These are phyloP conservation scores for Ceratothoa steindachneri DNA, from an alignment of 2,888 invertebrate species.

Conservation along the genomic window DNA sequence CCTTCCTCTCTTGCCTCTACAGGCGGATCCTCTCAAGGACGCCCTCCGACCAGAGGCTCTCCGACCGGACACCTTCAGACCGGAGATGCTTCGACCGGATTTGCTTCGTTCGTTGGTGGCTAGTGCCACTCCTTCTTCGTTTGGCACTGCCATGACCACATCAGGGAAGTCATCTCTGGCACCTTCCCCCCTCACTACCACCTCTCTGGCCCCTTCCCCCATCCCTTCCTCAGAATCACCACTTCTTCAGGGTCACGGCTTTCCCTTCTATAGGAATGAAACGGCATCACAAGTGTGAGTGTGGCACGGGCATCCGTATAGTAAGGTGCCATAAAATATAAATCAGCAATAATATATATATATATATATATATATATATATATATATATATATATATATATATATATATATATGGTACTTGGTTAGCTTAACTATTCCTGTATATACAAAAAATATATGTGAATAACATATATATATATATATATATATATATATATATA, in stretches of 20 bases:
- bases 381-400: slow-evolving; percentile 32
- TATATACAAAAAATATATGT: neutral
- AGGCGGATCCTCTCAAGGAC: neutral
- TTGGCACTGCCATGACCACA: neutral
- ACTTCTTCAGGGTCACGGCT: slow-evolving; percentile 17
- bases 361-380: slow-evolving; percentile 11
- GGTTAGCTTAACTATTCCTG: neutral
- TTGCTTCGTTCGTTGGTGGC: neutral
- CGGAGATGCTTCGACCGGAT: neutral
- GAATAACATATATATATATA: neutral
- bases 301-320: neutral
- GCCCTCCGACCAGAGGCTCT: slow-evolving; percentile 4
- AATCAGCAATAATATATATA: slow-evolving; percentile 2
- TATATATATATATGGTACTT: slow-evolving; percentile 3
- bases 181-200: slow-evolving; percentile 16
- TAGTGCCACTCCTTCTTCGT: neutral
- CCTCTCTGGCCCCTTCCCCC: slow-evolving; percentile 37
- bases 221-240: slow-evolving; percentile 21
- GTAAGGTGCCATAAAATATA: neutral
- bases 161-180: neutral
- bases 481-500: neutral
- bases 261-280: slow-evolving; percentile 23
- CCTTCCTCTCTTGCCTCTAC: slow-evolving; percentile 23
- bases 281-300: slow-evolving; percentile 1
- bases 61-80: slow-evolving; percentile 15